Evolutionary conservation across 2,113 vertebrate genomes (phyloP).

Genomic region (Zosterops borbonicus): DNA sequence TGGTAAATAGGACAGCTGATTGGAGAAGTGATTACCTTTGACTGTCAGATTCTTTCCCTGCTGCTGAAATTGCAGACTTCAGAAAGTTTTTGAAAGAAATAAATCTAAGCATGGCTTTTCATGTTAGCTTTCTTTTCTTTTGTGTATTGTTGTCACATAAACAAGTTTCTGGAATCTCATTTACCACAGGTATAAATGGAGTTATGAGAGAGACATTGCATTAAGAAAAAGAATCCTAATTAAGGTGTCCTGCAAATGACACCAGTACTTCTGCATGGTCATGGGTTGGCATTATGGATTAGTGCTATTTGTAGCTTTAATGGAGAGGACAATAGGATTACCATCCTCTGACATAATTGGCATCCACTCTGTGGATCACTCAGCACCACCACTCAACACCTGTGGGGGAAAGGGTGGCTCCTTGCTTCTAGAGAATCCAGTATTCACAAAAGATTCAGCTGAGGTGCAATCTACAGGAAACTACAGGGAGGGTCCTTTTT

Average conservation of each 20-base stretch:
- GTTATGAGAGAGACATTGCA: background rate
- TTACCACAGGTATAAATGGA: background rate
- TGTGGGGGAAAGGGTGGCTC: background rate
- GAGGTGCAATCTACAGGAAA: background rate
- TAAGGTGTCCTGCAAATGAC: background rate
- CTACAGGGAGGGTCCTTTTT: background rate
- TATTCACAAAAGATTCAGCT: background rate
- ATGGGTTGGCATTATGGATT: background rate
- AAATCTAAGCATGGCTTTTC: background rate
- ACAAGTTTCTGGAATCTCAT: background rate
- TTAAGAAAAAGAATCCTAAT: background rate
- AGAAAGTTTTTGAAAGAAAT: constrained; percentile 11
- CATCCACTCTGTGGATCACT: background rate
- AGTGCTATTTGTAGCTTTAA: background rate
- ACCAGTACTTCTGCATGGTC: background rate
- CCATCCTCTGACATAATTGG: background rate
- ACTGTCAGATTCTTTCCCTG: background rate
- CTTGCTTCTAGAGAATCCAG: background rate
- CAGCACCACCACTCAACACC: background rate
- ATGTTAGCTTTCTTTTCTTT: background rate
- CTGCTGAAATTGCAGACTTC: constrained; percentile 5
- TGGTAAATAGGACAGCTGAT: constrained; percentile 32
- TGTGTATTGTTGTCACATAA: background rate
- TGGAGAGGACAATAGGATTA: background rate
- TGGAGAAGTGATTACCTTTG: constrained; percentile 27